Evolutionary conservation across 2,797 vertebrate species (phyloP), one percentile per base, ranked within the genome.

Genomic region (Pseudocheirus occidentalis): DNA sequence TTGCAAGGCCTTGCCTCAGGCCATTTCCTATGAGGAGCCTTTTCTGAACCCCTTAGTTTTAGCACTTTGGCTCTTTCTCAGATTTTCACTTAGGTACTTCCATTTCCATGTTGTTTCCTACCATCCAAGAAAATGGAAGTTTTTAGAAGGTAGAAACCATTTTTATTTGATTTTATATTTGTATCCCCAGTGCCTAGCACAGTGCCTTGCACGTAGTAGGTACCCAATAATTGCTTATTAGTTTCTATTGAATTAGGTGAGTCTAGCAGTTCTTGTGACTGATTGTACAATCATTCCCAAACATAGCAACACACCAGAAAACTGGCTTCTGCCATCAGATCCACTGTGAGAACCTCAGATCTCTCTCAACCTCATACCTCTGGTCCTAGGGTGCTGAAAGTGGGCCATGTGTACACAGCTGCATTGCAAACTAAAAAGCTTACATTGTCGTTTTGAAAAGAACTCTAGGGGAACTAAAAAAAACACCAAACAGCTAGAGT

Each of bases 371-470:
- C 1, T 92, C 11, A 46, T 46, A 58, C 31, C 90, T 24, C 55
- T 55, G 90, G 9, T 90, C 95, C 90, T 93, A 18, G 18, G 92
- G 31, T 90, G 52, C 81, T 94, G 55, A 94, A 90, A 92, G 1
- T 27, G 87, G 28, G 91, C 21, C 56, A 12, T 66, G 55, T 90
- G 40, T 90, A 21, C 55, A 81, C 21, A 95, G n/a, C 24, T 91
- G 56, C 91, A 54, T 66, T 62, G 18, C 52, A 95, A 57, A 56
- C 89, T 93, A 56, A 96, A 87, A 87, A 94, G 50, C 11, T 95
- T 96, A 57, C 53, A 24, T 94, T 55, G 53, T 94, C 57, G 87
- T 94, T 92, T 90, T 40, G 92, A 96, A 55, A 95, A 90, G n/a
- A 62, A 94, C 94, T 91, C 53, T 92, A n/a, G 28, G 34, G 52